Conservation (phyloP, 2,113 vertebrate species). For the Fulmarus glacialis region DNA sequence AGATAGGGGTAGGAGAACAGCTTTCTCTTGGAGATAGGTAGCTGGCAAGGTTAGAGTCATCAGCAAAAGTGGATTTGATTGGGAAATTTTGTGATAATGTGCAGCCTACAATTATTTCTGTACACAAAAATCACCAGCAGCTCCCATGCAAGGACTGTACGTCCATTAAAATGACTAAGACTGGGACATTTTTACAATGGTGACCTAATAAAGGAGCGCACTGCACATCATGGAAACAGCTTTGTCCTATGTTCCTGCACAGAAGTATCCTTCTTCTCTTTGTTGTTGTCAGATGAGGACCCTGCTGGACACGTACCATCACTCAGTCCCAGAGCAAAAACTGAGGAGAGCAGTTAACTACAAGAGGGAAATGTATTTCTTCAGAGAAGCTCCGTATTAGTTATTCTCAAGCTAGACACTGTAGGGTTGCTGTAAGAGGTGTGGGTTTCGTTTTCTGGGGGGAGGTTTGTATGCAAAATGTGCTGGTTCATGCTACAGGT, state of each 20-base stretch:
- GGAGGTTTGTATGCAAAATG: background rate
- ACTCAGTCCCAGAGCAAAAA: background rate
- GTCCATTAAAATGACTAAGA: background rate
- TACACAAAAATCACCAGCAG: background rate
- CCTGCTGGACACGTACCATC: background rate
- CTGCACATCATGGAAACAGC: background rate
- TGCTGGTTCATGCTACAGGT: background rate
- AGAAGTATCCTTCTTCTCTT: background rate
- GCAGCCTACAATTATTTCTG: background rate
- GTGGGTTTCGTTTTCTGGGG: rapidly evolving
- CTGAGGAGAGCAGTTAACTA: background rate
- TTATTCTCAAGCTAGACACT: background rate
- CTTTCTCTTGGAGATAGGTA: background rate
- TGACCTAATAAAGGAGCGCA: background rate
- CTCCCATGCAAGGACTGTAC: background rate
- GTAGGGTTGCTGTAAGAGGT: background rate
- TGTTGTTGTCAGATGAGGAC: background rate
- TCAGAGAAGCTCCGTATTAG: background rate
- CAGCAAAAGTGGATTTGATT: background rate
- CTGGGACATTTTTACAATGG: background rate
- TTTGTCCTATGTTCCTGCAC: background rate
- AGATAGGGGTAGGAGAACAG: background rate
- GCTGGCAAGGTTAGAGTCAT: background rate
- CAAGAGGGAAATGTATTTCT: background rate
- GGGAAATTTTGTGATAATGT: background rate